phyloP scores from a whole-genome alignment of 2,797 vertebrate genomes.

The Sebastes diaconus region DNA sequence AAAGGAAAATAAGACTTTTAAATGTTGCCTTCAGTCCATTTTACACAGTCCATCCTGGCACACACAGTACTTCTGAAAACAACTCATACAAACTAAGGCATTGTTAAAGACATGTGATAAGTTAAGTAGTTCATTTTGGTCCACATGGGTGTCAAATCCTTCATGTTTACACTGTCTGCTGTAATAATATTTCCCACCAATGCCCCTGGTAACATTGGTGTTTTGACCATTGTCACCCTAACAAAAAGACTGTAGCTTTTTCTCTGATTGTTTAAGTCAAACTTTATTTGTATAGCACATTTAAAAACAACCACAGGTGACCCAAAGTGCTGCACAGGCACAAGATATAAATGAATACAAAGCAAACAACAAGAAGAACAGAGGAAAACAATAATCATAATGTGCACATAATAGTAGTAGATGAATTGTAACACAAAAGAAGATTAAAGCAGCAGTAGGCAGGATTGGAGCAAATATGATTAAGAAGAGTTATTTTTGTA shows the following conservation, averaged over 20 bases:
- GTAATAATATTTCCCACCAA: background rate
- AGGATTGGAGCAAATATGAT: accelerated
- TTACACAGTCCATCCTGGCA: background rate
- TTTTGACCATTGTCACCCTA: background rate
- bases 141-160: background rate
- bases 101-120: background rate
- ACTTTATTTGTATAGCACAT: no score
- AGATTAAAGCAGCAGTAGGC: no score
- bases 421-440: accelerated
- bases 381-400: no score
- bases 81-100: background rate
- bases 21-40: background rate
- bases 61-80: background rate
- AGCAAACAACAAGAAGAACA: no score
- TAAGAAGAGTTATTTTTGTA: accelerated
- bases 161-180: background rate
- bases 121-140: no score
- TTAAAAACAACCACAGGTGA: no score
- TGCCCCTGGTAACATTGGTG: background rate
- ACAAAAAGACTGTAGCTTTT: background rate
- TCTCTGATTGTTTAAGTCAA: background rate
- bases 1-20: background rate
- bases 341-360: no score
- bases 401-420: no score
- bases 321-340: no score